Conservation (phyloP, 2,113 vertebrate species). For the Cebus imitator region DNA sequence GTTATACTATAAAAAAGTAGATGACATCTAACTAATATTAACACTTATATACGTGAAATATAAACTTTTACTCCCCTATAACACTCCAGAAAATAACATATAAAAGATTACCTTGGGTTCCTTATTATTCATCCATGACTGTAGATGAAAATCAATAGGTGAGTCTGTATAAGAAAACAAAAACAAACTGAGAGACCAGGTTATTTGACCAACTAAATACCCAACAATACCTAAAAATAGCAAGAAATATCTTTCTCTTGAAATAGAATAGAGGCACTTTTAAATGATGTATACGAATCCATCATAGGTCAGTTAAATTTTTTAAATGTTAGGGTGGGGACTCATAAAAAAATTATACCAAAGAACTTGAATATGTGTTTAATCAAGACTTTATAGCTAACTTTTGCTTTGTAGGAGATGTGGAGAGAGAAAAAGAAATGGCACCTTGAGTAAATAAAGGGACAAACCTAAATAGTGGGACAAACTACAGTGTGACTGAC, state of each 20-base stretch:
- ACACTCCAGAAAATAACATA: neutral
- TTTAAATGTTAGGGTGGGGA: neutral
- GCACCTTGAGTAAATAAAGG: neutral
- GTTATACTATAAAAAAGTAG: neutral
- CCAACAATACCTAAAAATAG: neutral
- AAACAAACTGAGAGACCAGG: neutral
- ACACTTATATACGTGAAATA: neutral
- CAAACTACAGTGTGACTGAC: neutral
- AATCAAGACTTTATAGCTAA: neutral
- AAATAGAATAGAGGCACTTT: conserved; percentile 1
- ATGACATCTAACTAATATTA: neutral
- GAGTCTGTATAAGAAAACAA: conserved; percentile 83
- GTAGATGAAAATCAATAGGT: conserved; percentile 82
- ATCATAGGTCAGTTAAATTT: neutral
- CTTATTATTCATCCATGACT: conserved; percentile 81
- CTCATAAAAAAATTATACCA: neutral
- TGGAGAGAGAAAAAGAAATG: neutral
- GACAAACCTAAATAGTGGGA: neutral
- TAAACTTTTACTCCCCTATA: neutral
- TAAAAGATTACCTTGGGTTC: conserved; percentile 79
- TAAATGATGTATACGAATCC: neutral
- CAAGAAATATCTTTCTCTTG: conserved; percentile 1
- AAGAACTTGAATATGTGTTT: neutral
- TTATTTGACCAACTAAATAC: conserved; percentile 41
- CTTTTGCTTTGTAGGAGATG: neutral